Conservation (phyloP, 2,797 vertebrate genomes). For the Tangara arthus region DNA sequence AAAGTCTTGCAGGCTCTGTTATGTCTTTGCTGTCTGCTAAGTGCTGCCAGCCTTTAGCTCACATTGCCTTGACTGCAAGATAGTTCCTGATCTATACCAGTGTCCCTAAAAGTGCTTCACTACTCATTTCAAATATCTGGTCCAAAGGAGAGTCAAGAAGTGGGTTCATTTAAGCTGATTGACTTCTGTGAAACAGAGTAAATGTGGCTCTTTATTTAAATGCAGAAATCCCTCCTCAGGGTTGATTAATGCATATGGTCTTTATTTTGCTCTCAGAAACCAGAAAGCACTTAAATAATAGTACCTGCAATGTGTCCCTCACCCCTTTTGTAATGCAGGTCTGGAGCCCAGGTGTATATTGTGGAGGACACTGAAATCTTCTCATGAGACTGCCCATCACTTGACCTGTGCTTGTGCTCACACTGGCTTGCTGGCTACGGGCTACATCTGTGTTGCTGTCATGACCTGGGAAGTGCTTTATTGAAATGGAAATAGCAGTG, state of each 20-base stretch:
- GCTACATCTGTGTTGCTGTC: background rate
- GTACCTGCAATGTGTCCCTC: background rate
- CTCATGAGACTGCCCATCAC: background rate
- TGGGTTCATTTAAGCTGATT: background rate
- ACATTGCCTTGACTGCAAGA: background rate
- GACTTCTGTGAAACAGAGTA: background rate
- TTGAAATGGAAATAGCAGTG: background rate
- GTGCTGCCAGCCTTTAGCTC: background rate
- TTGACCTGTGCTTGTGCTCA: background rate
- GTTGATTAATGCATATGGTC: background rate
- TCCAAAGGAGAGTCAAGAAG: background rate
- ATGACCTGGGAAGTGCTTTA: background rate
- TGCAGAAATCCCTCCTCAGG: background rate
- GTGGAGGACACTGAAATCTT: background rate
- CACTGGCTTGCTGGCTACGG: background rate
- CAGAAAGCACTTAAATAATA: background rate
- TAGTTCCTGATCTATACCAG: background rate
- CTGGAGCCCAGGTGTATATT: background rate
- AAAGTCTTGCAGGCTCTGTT: background rate
- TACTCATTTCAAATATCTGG: background rate
- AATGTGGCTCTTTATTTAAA: background rate
- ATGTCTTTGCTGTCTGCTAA: background rate
- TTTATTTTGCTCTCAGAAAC: background rate
- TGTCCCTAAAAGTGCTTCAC: background rate
- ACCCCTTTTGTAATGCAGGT: background rate